These are phyloP conservation scores for Rallus limicola DNA, from an alignment of 2,113 vertebrate genomes.

Conservation along the genomic window DNA sequence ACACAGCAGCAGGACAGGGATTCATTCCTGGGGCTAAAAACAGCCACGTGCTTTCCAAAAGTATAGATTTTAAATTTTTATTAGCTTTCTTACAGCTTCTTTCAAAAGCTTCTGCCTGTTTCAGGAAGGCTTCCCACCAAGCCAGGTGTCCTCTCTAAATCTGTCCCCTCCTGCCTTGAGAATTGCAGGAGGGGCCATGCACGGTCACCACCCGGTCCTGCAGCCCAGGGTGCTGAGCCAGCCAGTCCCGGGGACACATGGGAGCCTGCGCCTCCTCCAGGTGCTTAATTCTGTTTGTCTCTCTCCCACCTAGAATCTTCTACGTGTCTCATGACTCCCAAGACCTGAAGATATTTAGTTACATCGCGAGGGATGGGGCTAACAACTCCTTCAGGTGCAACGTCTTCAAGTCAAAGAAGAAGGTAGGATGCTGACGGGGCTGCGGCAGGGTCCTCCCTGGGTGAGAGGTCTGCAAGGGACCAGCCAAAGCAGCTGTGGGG, in stretches of 20 bases:
- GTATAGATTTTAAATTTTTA: neutral
- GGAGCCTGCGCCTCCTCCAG: neutral
- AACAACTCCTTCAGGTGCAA: constrained; percentile 87
- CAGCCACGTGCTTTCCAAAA: neutral
- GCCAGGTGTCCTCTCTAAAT: neutral
- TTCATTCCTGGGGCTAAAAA: constrained; percentile 22
- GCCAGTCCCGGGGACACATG: neutral
- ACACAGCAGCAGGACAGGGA: neutral
- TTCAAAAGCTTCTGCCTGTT: neutral
- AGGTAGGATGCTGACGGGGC: constrained; percentile 64
- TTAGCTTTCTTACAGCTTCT: neutral
- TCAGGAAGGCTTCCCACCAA: neutral
- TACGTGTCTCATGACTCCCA: constrained; percentile 85
- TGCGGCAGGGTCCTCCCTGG: rapidly evolving
- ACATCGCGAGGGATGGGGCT: constrained; percentile 82
- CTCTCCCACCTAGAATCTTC: constrained; percentile 81
- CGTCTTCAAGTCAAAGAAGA: constrained; percentile 90
- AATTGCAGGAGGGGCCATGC: neutral
- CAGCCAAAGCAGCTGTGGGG: neutral
- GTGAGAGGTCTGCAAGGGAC: neutral
- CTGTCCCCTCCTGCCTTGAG: neutral
- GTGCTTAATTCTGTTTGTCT: neutral
- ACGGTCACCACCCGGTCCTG: neutral
- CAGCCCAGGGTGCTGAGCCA: neutral
- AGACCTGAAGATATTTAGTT: constrained; percentile 89